Evolutionary conservation across 2,797 vertebrate genomes (phyloP).

Genomic region (Alosa sapidissima): DNA sequence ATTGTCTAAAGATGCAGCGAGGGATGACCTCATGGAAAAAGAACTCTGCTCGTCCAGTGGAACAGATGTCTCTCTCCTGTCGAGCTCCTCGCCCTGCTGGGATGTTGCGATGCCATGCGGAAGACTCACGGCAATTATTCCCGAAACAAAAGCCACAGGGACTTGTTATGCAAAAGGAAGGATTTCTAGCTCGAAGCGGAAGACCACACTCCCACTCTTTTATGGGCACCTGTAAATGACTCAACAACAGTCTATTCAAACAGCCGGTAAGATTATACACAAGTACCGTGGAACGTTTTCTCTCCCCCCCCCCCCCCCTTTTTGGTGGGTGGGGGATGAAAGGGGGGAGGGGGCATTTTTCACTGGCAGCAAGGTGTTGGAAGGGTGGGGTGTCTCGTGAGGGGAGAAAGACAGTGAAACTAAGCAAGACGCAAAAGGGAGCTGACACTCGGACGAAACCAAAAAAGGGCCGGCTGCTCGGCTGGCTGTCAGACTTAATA

Average conservation of each 20-base stretch:
- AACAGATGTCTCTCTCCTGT: conserved; percentile 6
- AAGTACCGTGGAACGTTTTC: conserved; percentile 63
- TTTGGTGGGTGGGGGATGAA: conserved; percentile 33
- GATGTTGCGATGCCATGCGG: background rate
- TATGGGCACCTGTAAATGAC: conserved; percentile 72
- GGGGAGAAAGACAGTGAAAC: conserved; percentile 17
- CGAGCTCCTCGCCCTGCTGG: background rate
- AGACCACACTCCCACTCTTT: conserved; percentile 69
- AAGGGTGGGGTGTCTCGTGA: conserved; percentile 41
- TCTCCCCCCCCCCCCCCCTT: too few relatives aligned
- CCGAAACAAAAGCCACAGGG: conserved; percentile 57
- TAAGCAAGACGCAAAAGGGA: conserved; percentile 61
- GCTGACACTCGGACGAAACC: conserved; percentile 58
- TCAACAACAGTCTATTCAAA: conserved; percentile 67
- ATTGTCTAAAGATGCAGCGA: background rate
- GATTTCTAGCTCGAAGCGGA: conserved; percentile 68
- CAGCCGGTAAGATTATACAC: conserved; percentile 68
- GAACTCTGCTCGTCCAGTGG: background rate
- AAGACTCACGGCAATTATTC: conserved; percentile 53
- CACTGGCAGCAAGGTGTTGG: conserved; percentile 22
- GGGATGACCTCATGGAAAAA: conserved; percentile 1
- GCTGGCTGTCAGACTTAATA: conserved; percentile 72
- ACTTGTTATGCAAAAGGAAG: conserved; percentile 65
- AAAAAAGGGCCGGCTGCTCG: conserved; percentile 50
- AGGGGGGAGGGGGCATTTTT: background rate